Percentiles rank a stretch among this genome's conserved stretches.
Evolutionary conservation across 2,797 vertebrate species (phyloP).

Genomic region (Triplophysa bombifrons): DNA sequence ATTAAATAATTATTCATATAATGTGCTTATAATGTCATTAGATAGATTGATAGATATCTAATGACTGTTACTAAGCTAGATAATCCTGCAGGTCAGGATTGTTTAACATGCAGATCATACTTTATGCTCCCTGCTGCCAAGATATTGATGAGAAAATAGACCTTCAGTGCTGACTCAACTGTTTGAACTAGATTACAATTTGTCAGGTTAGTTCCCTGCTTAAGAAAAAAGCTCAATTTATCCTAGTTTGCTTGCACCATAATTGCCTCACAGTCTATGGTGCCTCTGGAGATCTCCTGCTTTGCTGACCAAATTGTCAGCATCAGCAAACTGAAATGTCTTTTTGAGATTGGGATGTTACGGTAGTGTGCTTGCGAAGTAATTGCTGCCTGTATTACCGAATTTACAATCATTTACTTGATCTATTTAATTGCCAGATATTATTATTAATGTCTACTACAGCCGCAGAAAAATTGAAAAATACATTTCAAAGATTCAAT

Average conservation of each 20-base stretch:
- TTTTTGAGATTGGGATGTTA: slow-evolving; percentile 17
- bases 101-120: slow-evolving; percentile 50
- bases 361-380: neutral
- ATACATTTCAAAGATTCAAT: too few species aligned
- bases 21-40: neutral
- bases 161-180: slow-evolving; percentile 39
- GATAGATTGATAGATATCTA: neutral
- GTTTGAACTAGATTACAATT: slow-evolving; percentile 15
- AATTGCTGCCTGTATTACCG: neutral
- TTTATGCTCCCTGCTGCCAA: slow-evolving; percentile 28
- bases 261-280: slow-evolving; percentile 3
- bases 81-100: slow-evolving; percentile 36
- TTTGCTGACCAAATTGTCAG: slow-evolving; percentile 9
- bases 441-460: too few species aligned
- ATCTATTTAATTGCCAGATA: too few species aligned
- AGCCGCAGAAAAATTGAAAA: too few species aligned
- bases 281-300: neutral
- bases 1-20: neutral
- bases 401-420: too few species aligned
- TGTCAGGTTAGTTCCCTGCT: slow-evolving; percentile 4
- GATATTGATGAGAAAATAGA: slow-evolving; percentile 37
- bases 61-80: slow-evolving; percentile 27
- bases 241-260: slow-evolving; percentile 17
- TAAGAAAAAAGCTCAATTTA: slow-evolving; percentile 8
- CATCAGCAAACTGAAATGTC: neutral